Evolutionary conservation across 2,797 vertebrate species (phyloP), one percentile per base, ranked within the genome.

Genomic region (Simalia tracyae): DNA sequence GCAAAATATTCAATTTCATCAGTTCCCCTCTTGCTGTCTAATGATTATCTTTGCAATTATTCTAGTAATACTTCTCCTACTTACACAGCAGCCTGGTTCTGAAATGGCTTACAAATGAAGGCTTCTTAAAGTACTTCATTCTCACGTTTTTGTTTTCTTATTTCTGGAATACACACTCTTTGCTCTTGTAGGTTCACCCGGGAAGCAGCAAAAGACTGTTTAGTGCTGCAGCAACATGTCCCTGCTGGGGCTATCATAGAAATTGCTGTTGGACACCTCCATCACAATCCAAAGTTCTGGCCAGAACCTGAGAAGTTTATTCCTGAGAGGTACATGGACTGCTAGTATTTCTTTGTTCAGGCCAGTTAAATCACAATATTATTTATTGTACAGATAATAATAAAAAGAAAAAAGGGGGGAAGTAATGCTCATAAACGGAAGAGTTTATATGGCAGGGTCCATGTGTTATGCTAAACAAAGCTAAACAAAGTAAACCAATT

Each of bases 241-340:
- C 98, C 98, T 0, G 98, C 98, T 90, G 98, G 98, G 9, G 91
- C 97, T 0, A 97, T 97, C 2, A 57, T 99, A 91, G 99, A 99
- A 96, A 98, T 98, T 3, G 98, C 99, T 0, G 98, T 98, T 28
- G 98, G 98, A 2, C 98, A 98, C 94, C 98, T 99, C 50, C 99
- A 99, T 96, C 96, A 97, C 0, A 97, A 99, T 95, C 98, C 99
- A 0, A 97, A 98, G 63, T 93, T 98, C 96, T 99, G 99, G 99
- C 97, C 98, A 0, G 96, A 98, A 89, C 99, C 99, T 0, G 98
- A 99, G 92, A 98, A 95, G 94, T 99, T 99, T 95, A 97, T 98
- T 93, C 99, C 99, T 0, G 98, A 99, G 95, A 98, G 99, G 99
- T 99, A 94, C 0, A 91, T 89, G 3, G 14, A 2, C 19, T 46